Evolutionary conservation across 2,888 invertebrate genomes (phyloP).

Genomic region (Diaphora mendica): DNA sequence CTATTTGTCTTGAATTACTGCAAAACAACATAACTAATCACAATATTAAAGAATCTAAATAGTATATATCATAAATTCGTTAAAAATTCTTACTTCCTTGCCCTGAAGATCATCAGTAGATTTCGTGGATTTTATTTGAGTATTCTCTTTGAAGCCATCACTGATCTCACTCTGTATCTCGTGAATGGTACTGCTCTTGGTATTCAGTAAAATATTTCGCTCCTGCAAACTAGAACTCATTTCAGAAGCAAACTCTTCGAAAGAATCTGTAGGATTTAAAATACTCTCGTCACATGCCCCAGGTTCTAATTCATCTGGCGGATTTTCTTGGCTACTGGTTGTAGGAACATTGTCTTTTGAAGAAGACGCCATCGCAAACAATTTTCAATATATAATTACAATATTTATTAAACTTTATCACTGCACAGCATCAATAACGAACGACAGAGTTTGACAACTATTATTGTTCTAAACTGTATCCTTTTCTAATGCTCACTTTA

Average conservation of each 20-base stretch:
- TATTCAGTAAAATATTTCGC: constrained; percentile 75
- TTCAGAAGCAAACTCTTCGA: constrained; percentile 89
- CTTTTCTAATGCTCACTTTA: constrained; percentile 10
- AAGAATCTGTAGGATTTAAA: constrained; percentile 90
- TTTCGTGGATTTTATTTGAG: constrained; percentile 65
- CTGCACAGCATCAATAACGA: constrained; percentile 38
- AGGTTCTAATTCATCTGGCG: constrained; percentile 72
- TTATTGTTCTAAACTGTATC: constrained; percentile 1
- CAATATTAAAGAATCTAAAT: not conserved
- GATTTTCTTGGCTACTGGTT: constrained; percentile 55
- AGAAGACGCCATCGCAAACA: constrained; percentile 73
- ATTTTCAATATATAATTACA: constrained; percentile 35
- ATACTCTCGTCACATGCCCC: constrained; percentile 88
- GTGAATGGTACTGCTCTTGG: constrained; percentile 86
- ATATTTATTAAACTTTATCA: constrained; percentile 34
- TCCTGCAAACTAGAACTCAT: constrained; percentile 89
- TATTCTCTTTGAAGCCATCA: constrained; percentile 67
- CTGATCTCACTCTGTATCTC: constrained; percentile 86
- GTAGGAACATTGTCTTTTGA: constrained; percentile 66
- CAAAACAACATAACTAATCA: not conserved
- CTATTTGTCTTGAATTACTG: not conserved
- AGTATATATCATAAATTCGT: not conserved
- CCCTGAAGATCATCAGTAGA: constrained; percentile 75
- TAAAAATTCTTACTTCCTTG: constrained; percentile 71
- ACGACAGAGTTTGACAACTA: constrained; percentile 19